Evolutionary conservation across 2,113 vertebrate genomes (phyloP).

Genomic region (Hyperoodon ampullatus): DNA sequence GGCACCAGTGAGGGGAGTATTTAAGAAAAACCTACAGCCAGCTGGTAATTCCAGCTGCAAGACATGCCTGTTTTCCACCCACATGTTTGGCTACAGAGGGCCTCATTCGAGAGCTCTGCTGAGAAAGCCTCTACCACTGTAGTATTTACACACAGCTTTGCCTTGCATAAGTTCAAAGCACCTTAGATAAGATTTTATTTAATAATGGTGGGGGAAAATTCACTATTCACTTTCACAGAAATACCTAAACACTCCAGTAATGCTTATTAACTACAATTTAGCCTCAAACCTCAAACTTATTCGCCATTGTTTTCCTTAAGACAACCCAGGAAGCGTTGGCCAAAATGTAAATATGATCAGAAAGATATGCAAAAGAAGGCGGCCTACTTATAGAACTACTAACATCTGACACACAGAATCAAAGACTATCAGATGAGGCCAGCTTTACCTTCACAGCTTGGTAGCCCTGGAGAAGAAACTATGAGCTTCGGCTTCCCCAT

Average conservation of each 20-base stretch:
- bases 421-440: not conserved
- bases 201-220: not conserved
- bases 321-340: not conserved
- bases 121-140: not conserved
- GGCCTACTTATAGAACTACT: not conserved
- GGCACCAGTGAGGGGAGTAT: not conserved
- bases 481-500: not conserved
- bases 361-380: not conserved
- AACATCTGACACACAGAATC: not conserved
- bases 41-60: not conserved
- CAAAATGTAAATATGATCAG: not conserved
- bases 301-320: not conserved
- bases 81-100: not conserved
- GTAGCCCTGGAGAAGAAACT: not conserved
- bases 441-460: not conserved
- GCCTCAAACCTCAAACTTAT: not conserved
- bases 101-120: not conserved
- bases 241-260: conserved; percentile 29
- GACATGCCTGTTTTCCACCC: not conserved
- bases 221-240: conserved; percentile 22
- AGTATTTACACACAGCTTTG: conserved; percentile 42
- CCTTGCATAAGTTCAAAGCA: conserved; percentile 47
- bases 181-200: conserved; percentile 61
- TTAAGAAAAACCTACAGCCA: not conserved
- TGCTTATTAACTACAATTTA: not conserved